These are phyloP conservation scores for Turdus rufiventris DNA, from an alignment of 2,113 vertebrate species.

Conservation along the genomic window DNA sequence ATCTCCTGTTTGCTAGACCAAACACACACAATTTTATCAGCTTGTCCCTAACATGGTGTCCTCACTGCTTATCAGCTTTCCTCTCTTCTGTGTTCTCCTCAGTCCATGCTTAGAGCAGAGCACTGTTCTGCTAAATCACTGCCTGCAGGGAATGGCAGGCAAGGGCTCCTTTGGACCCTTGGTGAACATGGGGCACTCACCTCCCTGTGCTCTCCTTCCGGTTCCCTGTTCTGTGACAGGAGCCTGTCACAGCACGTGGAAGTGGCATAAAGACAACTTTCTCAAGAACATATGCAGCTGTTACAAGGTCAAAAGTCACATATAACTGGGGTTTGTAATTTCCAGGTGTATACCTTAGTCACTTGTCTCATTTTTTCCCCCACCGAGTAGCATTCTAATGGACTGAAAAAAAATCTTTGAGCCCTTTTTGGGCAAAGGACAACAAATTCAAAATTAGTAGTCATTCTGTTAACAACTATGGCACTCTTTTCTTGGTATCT, in stretches of 20 bases:
- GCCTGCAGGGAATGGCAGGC: not conserved
- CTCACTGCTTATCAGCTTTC: not conserved
- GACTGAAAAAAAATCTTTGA: not conserved
- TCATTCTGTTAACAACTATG: not conserved
- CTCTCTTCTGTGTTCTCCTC: not conserved
- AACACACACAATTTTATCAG: not conserved
- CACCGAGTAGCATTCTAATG: not conserved
- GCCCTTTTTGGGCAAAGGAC: not conserved
- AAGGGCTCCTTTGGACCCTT: not conserved
- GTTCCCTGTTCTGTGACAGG: not conserved
- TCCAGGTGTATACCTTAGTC: not conserved
- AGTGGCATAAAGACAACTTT: not conserved
- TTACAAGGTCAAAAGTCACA: not conserved
- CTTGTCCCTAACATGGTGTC: not conserved
- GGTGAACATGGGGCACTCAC: fast-evolving
- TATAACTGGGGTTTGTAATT: not conserved
- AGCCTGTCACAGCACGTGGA: not conserved
- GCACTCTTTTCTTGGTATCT: not conserved
- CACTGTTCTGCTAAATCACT: not conserved
- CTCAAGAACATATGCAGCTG: not conserved
- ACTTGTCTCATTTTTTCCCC: not conserved
- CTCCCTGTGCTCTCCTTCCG: not conserved
- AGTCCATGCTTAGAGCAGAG: not conserved
- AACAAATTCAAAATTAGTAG: not conserved
- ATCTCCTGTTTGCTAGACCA: not conserved